phyloP scores from a whole-genome alignment of 2,113 vertebrate species.

The Tor tambroides region DNA sequence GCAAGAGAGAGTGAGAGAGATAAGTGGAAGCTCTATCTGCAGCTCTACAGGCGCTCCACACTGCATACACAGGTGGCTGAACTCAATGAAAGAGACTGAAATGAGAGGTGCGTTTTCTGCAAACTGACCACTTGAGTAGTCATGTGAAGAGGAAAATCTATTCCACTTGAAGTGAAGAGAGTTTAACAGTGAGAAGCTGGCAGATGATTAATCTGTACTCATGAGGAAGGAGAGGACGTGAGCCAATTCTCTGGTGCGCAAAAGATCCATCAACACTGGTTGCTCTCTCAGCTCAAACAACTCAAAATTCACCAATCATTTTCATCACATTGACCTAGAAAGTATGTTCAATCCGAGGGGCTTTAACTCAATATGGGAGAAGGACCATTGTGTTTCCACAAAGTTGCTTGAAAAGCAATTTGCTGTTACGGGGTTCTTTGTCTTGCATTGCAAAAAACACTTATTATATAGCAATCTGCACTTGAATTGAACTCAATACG shows the following conservation, averaged over 20 bases:
- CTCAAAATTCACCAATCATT: slow-evolving; percentile 15
- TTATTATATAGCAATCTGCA: slow-evolving; percentile 25
- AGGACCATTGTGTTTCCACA: not conserved
- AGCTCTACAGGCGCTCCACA: not conserved
- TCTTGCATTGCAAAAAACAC: not conserved
- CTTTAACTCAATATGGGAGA: not conserved
- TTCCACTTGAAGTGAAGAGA: not conserved
- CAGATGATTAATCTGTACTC: slow-evolving; percentile 25
- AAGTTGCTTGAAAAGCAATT: slow-evolving; percentile 17
- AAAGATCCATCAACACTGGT: slow-evolving; percentile 19
- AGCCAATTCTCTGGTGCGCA: not conserved
- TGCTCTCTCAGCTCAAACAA: slow-evolving; percentile 3
- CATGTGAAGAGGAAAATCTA: slow-evolving; percentile 20
- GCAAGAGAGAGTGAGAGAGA: slow-evolving; percentile 23
- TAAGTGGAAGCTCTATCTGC: slow-evolving; percentile 45
- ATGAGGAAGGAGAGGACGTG: not conserved
- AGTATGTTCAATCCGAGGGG: not conserved
- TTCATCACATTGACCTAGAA: slow-evolving; percentile 5
- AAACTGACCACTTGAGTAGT: slow-evolving; percentile 20
- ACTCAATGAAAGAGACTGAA: slow-evolving; percentile 19
- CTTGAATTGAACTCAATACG: not conserved
- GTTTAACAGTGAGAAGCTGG: slow-evolving; percentile 2
- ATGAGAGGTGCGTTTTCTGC: not conserved
- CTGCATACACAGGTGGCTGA: not conserved
- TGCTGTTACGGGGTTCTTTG: slow-evolving; percentile 1